Base-by-base conservation (phyloP, 2,888 invertebrate species). In the Nowickia ferox region DNA sequence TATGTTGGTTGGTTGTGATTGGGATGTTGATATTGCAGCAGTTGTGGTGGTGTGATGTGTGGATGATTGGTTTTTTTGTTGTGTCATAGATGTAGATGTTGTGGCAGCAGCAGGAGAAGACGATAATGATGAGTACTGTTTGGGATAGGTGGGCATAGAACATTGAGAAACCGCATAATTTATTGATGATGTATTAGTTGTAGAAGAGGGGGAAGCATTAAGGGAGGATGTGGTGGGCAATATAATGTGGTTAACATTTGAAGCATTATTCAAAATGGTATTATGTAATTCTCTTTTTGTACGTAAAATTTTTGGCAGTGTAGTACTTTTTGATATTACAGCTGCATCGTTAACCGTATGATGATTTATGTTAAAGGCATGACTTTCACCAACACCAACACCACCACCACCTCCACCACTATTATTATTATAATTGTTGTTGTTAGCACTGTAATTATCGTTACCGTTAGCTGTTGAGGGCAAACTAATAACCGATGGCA, bases 401-500 rank as follows among this genome's bases (percentile, higher is more conserved):
- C 53, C 55, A 63, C 48, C 55, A 42, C 48, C 66, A 10, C 79
- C 22, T 65, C 66, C 9, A 42, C 9, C 40, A 59, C 40, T 59
- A 17, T 61, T 61, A 42, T 61, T 15, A 22, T 42, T 63, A 30
- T 57, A 42, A 30, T 76, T 51, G n/a, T 61, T 79, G 38, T 87
- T 78, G 66, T 87, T 89, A 0, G 59, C 30, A 38, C 19, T 63
- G 3, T 38, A 42, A 40, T 51, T 22, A 1, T 75, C 68, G 38
- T 69, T 61, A 6, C 42, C 53, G 11, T 1, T 15, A 1, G 85
- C 87, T 77, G 89, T 87, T 8, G 90, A 89, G 79, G 92, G 93
- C 85, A 93, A 92, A 84, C 91, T 93, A 74, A 93, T 92, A 38
- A 92, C 92, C 57, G 93, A 92, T 38, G 93, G 93, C 66, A 93